Evolutionary conservation across 2,888 invertebrate species (phyloP).

Genomic region (Pterostichus niger): DNA sequence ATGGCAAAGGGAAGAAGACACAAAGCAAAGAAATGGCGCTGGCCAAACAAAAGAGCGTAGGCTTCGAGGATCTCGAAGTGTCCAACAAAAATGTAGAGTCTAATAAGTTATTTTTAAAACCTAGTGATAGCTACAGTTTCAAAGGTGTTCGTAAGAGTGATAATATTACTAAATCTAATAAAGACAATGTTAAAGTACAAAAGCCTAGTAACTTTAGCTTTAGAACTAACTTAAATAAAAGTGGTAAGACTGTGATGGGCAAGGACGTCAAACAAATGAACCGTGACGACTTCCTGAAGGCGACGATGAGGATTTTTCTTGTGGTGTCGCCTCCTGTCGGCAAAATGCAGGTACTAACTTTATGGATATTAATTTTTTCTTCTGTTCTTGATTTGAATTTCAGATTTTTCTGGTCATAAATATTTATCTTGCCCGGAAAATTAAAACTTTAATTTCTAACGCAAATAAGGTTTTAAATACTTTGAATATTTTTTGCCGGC

Average conservation of each 20-base stretch:
- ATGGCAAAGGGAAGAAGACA: slow-evolving; percentile 61
- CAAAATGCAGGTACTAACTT: slow-evolving; percentile 79
- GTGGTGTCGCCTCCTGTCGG: slow-evolving; percentile 85
- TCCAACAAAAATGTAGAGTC: slow-evolving; percentile 47
- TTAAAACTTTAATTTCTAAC: slow-evolving; percentile 49
- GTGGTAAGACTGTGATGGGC: slow-evolving; percentile 69
- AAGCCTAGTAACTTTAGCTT: slow-evolving; percentile 72
- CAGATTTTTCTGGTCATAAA: slow-evolving; percentile 48
- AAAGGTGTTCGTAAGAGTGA: slow-evolving; percentile 76
- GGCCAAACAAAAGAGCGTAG: slow-evolving; percentile 74
- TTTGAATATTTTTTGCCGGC: neutral
- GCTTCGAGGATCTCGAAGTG: slow-evolving; percentile 70
- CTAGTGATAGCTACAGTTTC: slow-evolving; percentile 69
- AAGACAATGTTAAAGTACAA: slow-evolving; percentile 68
- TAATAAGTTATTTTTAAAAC: slow-evolving; percentile 67
- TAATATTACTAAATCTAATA: slow-evolving; percentile 70
- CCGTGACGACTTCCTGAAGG: slow-evolving; percentile 85
- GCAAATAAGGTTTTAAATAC: slow-evolving; percentile 9
- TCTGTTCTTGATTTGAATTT: slow-evolving; percentile 40
- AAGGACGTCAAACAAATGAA: slow-evolving; percentile 74
- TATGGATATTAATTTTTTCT: slow-evolving; percentile 30
- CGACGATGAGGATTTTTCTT: slow-evolving; percentile 87
- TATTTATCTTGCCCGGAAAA: slow-evolving; percentile 51
- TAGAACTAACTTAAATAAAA: slow-evolving; percentile 70
- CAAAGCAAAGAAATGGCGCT: slow-evolving; percentile 68